Evolutionary conservation across 2,797 vertebrate species (phyloP).

Genomic region (Acomys russatus): DNA sequence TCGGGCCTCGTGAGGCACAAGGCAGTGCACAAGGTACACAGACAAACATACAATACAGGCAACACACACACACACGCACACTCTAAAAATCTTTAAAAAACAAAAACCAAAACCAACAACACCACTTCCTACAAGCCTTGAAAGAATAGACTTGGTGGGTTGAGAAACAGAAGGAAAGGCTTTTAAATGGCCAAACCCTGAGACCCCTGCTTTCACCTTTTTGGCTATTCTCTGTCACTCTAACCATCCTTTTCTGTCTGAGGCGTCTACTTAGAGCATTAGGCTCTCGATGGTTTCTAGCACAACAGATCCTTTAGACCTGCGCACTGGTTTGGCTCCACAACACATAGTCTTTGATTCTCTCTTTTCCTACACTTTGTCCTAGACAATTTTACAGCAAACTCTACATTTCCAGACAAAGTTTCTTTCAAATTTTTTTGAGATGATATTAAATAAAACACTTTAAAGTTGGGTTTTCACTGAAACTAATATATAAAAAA

Average conservation of each 20-base stretch:
- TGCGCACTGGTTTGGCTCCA: not conserved
- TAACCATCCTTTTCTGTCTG: not conserved
- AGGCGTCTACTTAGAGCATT: not conserved
- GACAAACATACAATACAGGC: not conserved
- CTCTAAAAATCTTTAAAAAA: not conserved
- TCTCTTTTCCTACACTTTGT: slow-evolving; percentile 36
- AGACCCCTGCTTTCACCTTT: not conserved
- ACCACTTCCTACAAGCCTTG: not conserved
- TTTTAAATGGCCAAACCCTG: slow-evolving; percentile 5
- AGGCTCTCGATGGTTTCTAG: not conserved
- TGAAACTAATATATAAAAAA: not conserved
- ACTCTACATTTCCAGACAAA: not conserved
- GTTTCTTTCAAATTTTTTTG: not conserved
- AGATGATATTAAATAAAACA: not conserved
- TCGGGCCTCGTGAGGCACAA: not conserved
- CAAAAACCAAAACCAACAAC: not conserved
- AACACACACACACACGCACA: not conserved
- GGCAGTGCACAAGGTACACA: not conserved
- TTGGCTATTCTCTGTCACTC: not conserved
- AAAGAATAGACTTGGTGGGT: slow-evolving; percentile 7
- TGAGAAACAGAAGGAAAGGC: slow-evolving; percentile 5
- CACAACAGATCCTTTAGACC: not conserved
- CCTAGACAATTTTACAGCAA: not conserved
- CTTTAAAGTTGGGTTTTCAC: slow-evolving; percentile 32
- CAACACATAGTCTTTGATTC: not conserved